phyloP scores from a whole-genome alignment of 2,888 invertebrate species.

The Ennomos fuscantarius region DNA sequence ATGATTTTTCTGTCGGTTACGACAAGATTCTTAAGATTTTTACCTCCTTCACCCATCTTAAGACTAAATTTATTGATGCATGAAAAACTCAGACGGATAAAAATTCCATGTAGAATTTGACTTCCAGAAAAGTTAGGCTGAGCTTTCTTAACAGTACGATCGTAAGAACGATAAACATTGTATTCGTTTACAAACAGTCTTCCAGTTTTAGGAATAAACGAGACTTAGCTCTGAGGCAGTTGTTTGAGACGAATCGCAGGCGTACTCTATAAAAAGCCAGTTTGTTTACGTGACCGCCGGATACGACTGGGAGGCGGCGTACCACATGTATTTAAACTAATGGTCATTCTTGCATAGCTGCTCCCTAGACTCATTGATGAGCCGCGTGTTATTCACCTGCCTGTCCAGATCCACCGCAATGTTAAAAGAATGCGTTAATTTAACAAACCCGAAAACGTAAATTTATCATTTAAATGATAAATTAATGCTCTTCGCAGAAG shows the following conservation, averaged over 20 bases:
- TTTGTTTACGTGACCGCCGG: conserved; percentile 75
- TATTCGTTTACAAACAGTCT: conserved; percentile 52
- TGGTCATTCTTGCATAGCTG: conserved; percentile 54
- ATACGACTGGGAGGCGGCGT: conserved; percentile 65
- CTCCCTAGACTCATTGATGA: conserved; percentile 7
- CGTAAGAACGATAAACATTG: conserved; percentile 22
- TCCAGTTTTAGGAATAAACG: conserved; percentile 52
- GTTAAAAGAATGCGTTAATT: no score
- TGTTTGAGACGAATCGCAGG: conserved; percentile 70
- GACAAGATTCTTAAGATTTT: conserved; percentile 19
- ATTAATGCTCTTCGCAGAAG: conserved; percentile 7
- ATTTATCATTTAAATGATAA: no score
- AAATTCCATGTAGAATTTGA: conserved; percentile 8
- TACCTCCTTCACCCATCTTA: background rate
- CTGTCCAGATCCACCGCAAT: conserved; percentile 4
- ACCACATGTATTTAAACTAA: conserved; percentile 65
- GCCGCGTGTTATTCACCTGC: conserved; percentile 24
- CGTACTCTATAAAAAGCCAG: conserved; percentile 77
- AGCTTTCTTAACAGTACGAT: conserved; percentile 20
- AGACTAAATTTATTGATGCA: background rate
- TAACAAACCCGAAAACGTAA: no score
- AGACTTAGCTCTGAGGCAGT: conserved; percentile 53
- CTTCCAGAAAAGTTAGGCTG: conserved; percentile 5
- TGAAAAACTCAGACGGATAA: background rate
- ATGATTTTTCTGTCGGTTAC: conserved; percentile 18